Percentiles rank a stretch among this genome's conserved stretches.
phyloP scores from a whole-genome alignment of 2,888 invertebrate genomes.

The Erebia ligea region DNA sequence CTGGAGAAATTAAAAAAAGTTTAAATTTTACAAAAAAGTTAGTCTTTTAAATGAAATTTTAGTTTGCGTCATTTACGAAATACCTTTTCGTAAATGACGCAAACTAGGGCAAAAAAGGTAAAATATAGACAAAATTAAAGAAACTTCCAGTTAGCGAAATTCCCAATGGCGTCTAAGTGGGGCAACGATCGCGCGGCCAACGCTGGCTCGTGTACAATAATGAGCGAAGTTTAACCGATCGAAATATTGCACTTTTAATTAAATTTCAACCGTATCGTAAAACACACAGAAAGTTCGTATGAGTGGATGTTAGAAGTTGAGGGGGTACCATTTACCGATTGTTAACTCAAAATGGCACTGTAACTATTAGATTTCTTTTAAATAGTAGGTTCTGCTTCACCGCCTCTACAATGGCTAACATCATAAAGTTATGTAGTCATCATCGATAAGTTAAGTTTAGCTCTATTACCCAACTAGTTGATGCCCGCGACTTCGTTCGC shows the following conservation, averaged over 20 bases:
- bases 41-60: too few relatives aligned
- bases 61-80: too few relatives aligned
- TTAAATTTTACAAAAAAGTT: too few relatives aligned
- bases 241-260: slow-evolving; percentile 35
- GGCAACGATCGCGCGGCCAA: slow-evolving; percentile 26
- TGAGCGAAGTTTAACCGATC: slow-evolving; percentile 39
- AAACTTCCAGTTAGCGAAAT: slow-evolving; percentile 21
- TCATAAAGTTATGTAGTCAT: too few relatives aligned
- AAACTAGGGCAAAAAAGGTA: neutral
- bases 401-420: neutral
- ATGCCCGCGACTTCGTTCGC: too few relatives aligned
- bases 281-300: slow-evolving; percentile 9
- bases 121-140: slow-evolving; percentile 18
- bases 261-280: slow-evolving; percentile 25
- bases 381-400: neutral
- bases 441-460: too few relatives aligned
- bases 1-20: too few relatives aligned
- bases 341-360: neutral
- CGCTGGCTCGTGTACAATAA: slow-evolving; percentile 37
- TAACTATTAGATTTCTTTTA: neutral
- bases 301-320: neutral
- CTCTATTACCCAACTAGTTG: too few relatives aligned
- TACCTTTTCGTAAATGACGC: too few relatives aligned
- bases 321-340: neutral
- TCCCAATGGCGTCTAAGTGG: slow-evolving; percentile 25